Base-by-base conservation (phyloP, 1,140 invertebrate species). In the Stegodyphus dumicola region DNA sequence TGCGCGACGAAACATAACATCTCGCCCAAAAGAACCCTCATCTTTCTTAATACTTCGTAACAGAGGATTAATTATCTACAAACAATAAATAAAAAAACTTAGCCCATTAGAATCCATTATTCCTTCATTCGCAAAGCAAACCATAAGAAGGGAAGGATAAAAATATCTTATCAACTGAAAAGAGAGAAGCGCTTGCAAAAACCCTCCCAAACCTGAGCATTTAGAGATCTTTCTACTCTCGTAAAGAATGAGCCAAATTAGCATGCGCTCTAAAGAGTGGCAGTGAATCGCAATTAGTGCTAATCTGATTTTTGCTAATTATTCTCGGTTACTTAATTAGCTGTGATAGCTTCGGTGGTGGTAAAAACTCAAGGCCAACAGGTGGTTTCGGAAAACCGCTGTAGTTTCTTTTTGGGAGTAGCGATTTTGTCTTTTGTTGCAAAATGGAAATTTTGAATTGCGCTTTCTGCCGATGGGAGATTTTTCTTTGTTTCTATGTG, bases 261-360 rank as follows among this genome's bases (percentile, higher is more conserved):
- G 81, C 81, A 84, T 84, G 81, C 81, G 73, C 81, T 76, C 60
- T 76, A 84, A 84, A 65, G 74, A 18, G 10, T 84, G 81, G 81
- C 83, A 77, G 66, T 85, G 83, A 85, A 85, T 85, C n/a, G 83
- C 69, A 85, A 85, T 85, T 85, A 85, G 83, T 54, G 75, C 69
- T 85, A 85, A 85, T 85, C 83, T 85, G 83, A 85, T 85, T 85
- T 85, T 85, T 85, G 83, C 76, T 85, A 85, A 85, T 85, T 85
- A 85, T 85, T 85, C 76, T 69, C 83, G 65, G 74, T 85, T 85
- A 85, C 83, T 85, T 85, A 85, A 85, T 85, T 85, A 85, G 83
- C 83, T 70, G 73, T 85, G 83, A 85, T 85, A 78, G 83, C 83
- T 78, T 65, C 15, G 11, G 48, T 74, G 65, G 73, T 76, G 73